Evolutionary conservation across 2,113 vertebrate species (phyloP).

Genomic region (Enhydra lutris): DNA sequence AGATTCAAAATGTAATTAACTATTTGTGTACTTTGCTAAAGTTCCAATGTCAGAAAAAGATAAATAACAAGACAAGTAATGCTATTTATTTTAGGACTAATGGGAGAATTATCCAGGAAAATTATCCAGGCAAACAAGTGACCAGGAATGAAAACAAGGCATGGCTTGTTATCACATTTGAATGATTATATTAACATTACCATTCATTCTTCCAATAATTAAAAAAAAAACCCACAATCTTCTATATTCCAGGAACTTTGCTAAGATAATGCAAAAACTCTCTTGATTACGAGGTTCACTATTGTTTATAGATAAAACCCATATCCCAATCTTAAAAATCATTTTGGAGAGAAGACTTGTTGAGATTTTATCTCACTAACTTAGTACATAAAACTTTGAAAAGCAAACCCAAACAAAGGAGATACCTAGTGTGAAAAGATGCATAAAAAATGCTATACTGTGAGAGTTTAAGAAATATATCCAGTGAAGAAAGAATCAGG

Average conservation of each 20-base stretch:
- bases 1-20: background rate
- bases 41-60: background rate
- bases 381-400: background rate
- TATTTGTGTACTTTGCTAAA: background rate
- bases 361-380: background rate
- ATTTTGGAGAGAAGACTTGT: background rate
- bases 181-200: background rate
- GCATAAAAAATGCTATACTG: background rate
- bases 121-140: background rate
- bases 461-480: background rate
- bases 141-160: background rate
- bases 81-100: background rate
- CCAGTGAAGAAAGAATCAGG: background rate
- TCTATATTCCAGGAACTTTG: background rate
- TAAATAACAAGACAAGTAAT: background rate
- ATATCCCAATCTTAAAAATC: background rate
- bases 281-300: background rate
- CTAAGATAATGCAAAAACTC: background rate
- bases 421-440: background rate
- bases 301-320: background rate
- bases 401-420: background rate
- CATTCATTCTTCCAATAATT: background rate
- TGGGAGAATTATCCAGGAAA: background rate
- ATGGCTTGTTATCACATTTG: background rate
- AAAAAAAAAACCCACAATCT: background rate